Base-by-base conservation (phyloP, 2,797 vertebrate genomes). In the Geotria australis region DNA sequence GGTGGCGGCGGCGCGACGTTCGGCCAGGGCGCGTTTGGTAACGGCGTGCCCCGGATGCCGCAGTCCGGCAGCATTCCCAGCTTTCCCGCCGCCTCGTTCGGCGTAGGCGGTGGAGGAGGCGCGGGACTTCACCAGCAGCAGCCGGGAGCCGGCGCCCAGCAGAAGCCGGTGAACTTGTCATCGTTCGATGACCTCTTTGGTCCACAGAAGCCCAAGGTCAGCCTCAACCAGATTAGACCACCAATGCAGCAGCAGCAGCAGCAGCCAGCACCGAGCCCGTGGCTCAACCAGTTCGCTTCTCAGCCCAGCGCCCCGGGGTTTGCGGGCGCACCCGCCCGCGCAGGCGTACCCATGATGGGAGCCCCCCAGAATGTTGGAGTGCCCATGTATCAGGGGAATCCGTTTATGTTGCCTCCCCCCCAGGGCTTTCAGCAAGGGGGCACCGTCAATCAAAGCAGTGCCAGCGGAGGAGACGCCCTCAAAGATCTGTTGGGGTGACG, bases 401-500 rank as follows among this genome's bases (percentile, higher is more conserved):
- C 91, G 56, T 98, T 98, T 71, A 94, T 91, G 70, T 83, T 68
- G 67, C 88, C 91, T 7, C 85, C 89, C 61, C 68, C 80, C 63
- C 89, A 86, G 67, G 58, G 74, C 10, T 61, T 66, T 7, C 48
- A 65, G 14, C 70, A 76, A 8, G 68, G 79, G 61, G 73, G 77
- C 62, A 73, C 74, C 38, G 67, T 86, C 63, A 75, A 38, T 38
- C 24, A 79, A 71, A 83, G 68, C 57, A 85, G 79, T 63, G 72
- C 73, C 10, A 89, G 85, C 5, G 80, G 76, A 70, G 94, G 78
- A 73, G 93, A 77, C 56, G 91, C 96, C 65, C 76, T 98, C 63
- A 95, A 94, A 72, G 91, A 98, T 70, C 78, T 98, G 59, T 98
- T 98, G 58, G 89, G 91, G 61, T 98, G 24, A 77, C 77, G 65